A percentile compares a stretch with the other conserved stretches of the same genome.
phyloP scores from a whole-genome alignment of 2,113 vertebrate genomes.

The Lampris incognitus region DNA sequence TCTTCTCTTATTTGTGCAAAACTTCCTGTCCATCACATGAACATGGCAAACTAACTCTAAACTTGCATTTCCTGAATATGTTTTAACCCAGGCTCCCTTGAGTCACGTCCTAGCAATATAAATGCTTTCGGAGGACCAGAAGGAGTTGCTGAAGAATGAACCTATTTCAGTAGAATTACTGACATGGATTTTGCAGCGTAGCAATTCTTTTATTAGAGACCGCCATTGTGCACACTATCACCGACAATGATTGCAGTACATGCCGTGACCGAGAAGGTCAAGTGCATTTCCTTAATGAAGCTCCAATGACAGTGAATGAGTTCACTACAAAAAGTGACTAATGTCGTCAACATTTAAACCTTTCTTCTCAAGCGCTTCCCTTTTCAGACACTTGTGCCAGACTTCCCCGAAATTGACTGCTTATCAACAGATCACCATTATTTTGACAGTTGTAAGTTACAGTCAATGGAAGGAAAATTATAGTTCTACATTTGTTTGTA shows the following conservation, averaged over 20 bases:
- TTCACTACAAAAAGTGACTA: not conserved
- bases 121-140: not conserved
- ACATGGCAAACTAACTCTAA: slow-evolving; percentile 42
- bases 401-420: slow-evolving; percentile 7
- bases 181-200: too few species aligned
- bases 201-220: too few species aligned
- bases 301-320: not conserved
- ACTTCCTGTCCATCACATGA: slow-evolving; percentile 77
- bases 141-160: not conserved
- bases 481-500: not conserved
- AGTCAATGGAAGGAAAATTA: not conserved
- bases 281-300: too few species aligned
- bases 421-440: not conserved
- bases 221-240: too few species aligned
- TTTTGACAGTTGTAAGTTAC: not conserved
- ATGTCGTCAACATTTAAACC: not conserved
- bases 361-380: slow-evolving; percentile 41
- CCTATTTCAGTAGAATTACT: too few species aligned
- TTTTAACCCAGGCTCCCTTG: not conserved
- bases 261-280: too few species aligned
- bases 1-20: slow-evolving; percentile 71
- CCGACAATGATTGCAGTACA: too few species aligned
- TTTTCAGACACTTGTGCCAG: slow-evolving; percentile 4
- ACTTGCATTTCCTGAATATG: slow-evolving; percentile 60
- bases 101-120: not conserved